Evolutionary conservation across 2,113 vertebrate genomes (phyloP).

Genomic region (Clarias gariepinus): DNA sequence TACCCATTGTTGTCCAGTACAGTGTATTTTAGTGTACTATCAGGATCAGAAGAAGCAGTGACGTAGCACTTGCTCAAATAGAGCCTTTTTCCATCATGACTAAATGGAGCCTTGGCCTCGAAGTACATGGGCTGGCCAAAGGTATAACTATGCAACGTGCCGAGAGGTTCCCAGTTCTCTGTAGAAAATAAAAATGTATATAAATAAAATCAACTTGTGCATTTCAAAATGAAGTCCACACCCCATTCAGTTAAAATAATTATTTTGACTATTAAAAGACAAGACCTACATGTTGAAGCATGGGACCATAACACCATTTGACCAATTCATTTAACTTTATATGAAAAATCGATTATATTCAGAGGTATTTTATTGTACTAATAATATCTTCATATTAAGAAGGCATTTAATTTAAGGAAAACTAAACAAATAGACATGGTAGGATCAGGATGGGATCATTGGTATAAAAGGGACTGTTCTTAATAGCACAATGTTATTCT

Average conservation of each 20-base stretch:
- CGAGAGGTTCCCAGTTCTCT: slow-evolving; percentile 58
- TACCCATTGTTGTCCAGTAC: slow-evolving; percentile 69
- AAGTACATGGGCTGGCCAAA: slow-evolving; percentile 66
- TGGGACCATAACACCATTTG: not conserved
- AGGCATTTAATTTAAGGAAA: not conserved
- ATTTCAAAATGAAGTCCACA: not conserved
- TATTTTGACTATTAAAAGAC: not conserved
- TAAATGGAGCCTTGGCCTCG: slow-evolving; percentile 36
- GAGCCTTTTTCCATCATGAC: slow-evolving; percentile 3
- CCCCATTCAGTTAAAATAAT: not conserved
- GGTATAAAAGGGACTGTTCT: too few relatives aligned
- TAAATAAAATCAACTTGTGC: not conserved
- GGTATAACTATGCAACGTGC: slow-evolving; percentile 4
- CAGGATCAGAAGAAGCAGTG: slow-evolving; percentile 39
- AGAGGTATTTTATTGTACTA: not conserved
- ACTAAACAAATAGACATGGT: not conserved
- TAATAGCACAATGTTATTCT: too few relatives aligned
- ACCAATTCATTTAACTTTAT: not conserved
- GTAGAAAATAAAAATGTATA: not conserved
- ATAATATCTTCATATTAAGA: not conserved
- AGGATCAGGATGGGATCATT: not conserved
- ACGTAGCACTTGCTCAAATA: slow-evolving; percentile 68
- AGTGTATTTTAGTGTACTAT: slow-evolving; percentile 44
- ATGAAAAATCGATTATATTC: not conserved
- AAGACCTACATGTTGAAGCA: not conserved